Evolutionary conservation across 2,888 invertebrate genomes (phyloP), one percentile per base, ranked within the genome.

Genomic region (Drosophila planitibia): DNA sequence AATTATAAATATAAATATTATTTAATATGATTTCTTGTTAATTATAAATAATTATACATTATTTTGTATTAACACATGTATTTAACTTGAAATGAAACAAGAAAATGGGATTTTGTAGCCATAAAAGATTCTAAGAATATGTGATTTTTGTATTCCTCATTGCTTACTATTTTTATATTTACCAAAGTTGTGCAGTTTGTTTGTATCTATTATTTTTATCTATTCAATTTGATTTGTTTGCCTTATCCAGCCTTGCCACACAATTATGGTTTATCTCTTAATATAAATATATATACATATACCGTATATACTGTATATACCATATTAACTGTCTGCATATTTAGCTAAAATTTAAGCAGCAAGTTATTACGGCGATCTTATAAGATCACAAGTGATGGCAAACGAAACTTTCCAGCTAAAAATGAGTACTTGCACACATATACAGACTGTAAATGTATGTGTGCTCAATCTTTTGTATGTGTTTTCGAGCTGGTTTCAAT

Each of bases 401-500:
- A 59, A 51, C 22, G 25, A 41, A 70, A 55, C 52, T 37, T 44
- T 61, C n/a, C 9, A 12, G 14, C 28, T 37, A 54, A 74, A 59
- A 53, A 60, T 22, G n/a, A n/a, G 44, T 44, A 51, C 14, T 54
- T 51, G 1, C 61, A 44, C 55, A 39, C 25, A 2, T 68, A n/a
- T 33, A 16, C 5, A 49, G 3, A 61, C 12, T 61, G 28, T 57
- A 19, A 4, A 14, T 32, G 25, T 37, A 49, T 47, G 39, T 59
- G 19, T 61, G 37, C 35, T n/a, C 10, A 25, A 22, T 7, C 30
- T 22, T 41, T 14, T 41, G 57, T 30, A 39, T 28, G 3, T 47
- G 7, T 54, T 51, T 61, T 33, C 0, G n/a, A 76, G 63, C 59
- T 61, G 51, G 47, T 70, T 81, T 81, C 72, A 79, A 76, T 81